Base-by-base conservation (phyloP, 2,797 vertebrate species). In the Enteromius argenteus region DNA sequence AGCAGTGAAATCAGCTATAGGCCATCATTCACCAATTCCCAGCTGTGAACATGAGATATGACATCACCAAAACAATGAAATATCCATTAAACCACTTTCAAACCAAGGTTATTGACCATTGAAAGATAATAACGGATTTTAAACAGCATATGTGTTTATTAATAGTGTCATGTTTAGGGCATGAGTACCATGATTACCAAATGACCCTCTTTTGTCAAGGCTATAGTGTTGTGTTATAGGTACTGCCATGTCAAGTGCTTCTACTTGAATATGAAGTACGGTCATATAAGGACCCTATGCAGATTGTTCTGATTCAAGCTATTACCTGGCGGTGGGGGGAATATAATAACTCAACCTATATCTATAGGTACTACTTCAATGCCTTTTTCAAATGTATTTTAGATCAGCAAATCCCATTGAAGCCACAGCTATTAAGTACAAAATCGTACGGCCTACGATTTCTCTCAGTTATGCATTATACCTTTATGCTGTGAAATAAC, bases 21-120 rank as follows among this genome's bases (percentile, higher is more conserved):
- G 68, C 71, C 37, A 77, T 80, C 83, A 80, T 79, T 85, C 27
- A 85, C 56, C 66, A 80, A 42, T 84, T 80, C 67, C 85, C 80
- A 60, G 51, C 69, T 30, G 32, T 51, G 49, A 46, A 84, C 72
- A 79, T 77, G 71, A 79, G 60, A 79, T 44, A 76, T 83, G 30
- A 60, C 66, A 60, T 82, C 44, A 39, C 27, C 35, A 67, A 75
- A 82, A 67, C 78, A 83, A 66, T 19, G 82, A 83, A 86, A 83
- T 32, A 46, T 23, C 39, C n/a, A 66, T 17, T 35, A 44, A 60
- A 73, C 42, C 23, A 23, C 62, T 78, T 86, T 81, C 71, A 84
- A 73, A 86, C 51, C 51, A 60, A 46, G n/a, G 37, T 37, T 78
- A 78, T 32, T 78, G 73, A 49, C 56, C 51, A 62, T n/a, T 60